Percentiles rank a stretch among this genome's conserved stretches.
These are phyloP conservation scores for Amphiprion ocellaris DNA, from an alignment of 2,113 vertebrate species.

Conservation along the genomic window DNA sequence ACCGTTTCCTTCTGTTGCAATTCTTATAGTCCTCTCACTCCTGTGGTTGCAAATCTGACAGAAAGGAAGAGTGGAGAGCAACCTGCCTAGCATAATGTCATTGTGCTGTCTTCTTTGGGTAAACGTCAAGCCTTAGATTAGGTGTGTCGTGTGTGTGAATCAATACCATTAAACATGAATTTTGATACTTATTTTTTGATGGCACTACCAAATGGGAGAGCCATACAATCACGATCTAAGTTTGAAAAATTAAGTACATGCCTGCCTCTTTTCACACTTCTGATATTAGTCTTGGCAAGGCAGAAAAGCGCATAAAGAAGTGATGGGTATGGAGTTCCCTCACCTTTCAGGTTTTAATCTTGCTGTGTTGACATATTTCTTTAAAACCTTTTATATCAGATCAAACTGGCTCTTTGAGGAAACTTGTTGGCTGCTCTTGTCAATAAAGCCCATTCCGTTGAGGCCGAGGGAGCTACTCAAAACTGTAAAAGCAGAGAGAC, in stretches of 20 bases:
- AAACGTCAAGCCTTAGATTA: constrained; percentile 18
- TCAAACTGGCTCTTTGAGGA: background rate
- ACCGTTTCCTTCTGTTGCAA: background rate
- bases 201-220: constrained; percentile 27
- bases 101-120: background rate
- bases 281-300: no score
- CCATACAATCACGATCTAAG: background rate
- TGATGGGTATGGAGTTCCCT: no score
- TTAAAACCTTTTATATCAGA: background rate
- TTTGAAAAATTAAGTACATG: background rate
- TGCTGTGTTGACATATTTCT: background rate
- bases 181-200: background rate
- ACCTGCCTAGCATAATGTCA: background rate
- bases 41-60: constrained; percentile 15
- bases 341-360: no score
- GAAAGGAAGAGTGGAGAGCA: background rate
- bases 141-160: background rate
- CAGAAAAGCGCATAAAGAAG: no score
- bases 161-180: constrained; percentile 13
- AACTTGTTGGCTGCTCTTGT: background rate
- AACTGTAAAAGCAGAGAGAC: background rate
- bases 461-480: background rate
- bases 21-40: constrained; percentile 2
- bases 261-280: no score
- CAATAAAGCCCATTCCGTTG: background rate